A percentile compares a stretch with the other conserved stretches of the same genome.
phyloP scores from a whole-genome alignment of 2,113 vertebrate genomes.

The Lucifuga dentata region DNA sequence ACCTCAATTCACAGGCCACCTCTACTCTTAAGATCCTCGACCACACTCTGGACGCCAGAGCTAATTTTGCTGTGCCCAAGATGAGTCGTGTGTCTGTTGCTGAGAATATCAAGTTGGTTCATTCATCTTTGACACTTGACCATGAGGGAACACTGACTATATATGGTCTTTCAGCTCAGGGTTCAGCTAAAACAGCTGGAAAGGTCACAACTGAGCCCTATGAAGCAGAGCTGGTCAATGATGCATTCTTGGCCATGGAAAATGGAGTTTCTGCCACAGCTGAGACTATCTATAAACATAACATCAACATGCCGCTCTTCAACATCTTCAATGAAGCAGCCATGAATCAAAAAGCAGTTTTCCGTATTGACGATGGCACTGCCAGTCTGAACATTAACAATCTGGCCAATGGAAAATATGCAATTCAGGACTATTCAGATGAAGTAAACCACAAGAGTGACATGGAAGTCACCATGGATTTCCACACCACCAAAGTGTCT shows the following conservation, averaged over 20 bases:
- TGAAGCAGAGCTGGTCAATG: slow-evolving; percentile 80
- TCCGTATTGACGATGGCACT: slow-evolving; percentile 78
- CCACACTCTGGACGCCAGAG: slow-evolving; percentile 84
- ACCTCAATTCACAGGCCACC: slow-evolving; percentile 80
- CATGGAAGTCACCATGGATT: slow-evolving; percentile 78
- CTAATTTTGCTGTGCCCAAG: slow-evolving; percentile 80
- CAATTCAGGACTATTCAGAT: slow-evolving; percentile 79
- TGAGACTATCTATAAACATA: slow-evolving; percentile 84
- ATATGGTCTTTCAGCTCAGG: slow-evolving; percentile 75
- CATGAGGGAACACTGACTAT: slow-evolving; percentile 81
- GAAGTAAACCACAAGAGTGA: slow-evolving; percentile 86
- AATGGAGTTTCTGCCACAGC: slow-evolving; percentile 81
- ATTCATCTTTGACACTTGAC: slow-evolving; percentile 82
- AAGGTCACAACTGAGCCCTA: slow-evolving; percentile 82
- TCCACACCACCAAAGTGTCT: slow-evolving; percentile 77
- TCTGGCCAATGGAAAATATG: slow-evolving; percentile 84
- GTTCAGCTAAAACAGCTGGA: slow-evolving; percentile 82
- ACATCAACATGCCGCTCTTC: slow-evolving; percentile 83
- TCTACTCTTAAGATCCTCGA: slow-evolving; percentile 84
- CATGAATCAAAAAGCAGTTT: slow-evolving; percentile 81
- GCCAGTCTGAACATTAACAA: slow-evolving; percentile 79
- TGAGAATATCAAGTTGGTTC: slow-evolving; percentile 85
- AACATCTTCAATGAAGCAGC: slow-evolving; percentile 83
- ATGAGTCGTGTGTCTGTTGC: slow-evolving; percentile 82
- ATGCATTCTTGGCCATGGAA: slow-evolving; percentile 76